Evolutionary conservation across 1,140 invertebrate genomes (phyloP), one percentile per base, ranked within the genome.

Genomic region (Latrodectus geometricus): DNA sequence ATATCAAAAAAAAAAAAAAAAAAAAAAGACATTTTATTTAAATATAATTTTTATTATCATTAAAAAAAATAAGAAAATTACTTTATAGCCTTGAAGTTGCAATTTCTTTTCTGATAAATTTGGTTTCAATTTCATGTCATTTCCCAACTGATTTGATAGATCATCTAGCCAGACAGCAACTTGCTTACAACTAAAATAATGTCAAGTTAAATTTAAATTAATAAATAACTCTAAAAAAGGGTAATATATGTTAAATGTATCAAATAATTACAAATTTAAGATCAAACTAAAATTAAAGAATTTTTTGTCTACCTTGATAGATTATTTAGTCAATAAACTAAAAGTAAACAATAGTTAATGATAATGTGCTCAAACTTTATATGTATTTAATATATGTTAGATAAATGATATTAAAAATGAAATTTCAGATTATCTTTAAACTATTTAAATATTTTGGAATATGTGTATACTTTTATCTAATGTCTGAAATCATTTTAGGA

Each of bases 91-190:
- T 88, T 97, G 95, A 7, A 97, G 91, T 56, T 94, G 94, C n/a
- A 94, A 91, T 91, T 97, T 97, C 90, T 97, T 97, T 87, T 97
- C 95, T 11, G 95, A 93, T 65, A 97, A 91, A 5, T 94, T 96
- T 48, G 95, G 93, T 88, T 95, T 93, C 0, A 96, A 91, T 88
- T 95, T 93, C 74, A 93, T 92, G 76, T 93, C 93, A 65, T 76
- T 81, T 0, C 93, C 93, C 14, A 95, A 91, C 90, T 95, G 95
- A 49, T 93, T 92, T 89, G 95, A 93, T 0, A 93, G 93, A 87
- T 97, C 95, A 56, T 93, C 92, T 9, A 97, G 92, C 95, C 96
- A 97, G 88, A 94, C 94, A 8, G 95, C 94, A 70, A 93, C 90
- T 92, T 97, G 95, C 76, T 93, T 94, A 88, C 95, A 95, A 88